Evolutionary conservation across 2,888 invertebrate species (phyloP), one percentile per base, ranked within the genome.

Genomic region (Caenorhabditis afra): DNA sequence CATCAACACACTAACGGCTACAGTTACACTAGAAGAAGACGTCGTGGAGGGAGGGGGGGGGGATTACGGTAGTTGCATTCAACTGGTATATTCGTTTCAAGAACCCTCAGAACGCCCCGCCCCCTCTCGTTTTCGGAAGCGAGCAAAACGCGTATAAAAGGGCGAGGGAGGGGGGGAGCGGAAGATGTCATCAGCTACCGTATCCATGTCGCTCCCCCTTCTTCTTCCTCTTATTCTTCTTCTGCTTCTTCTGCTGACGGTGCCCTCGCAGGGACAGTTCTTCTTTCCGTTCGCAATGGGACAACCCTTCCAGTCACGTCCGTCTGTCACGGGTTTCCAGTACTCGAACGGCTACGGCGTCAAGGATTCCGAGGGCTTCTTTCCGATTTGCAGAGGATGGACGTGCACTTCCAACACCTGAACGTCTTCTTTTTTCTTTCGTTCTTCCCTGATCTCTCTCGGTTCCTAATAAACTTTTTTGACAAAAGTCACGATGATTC

Each of bases 221-320:
- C 29, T 29, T n/a, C n/a, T 11, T 62, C 39, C 55, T 59, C 7
- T 1, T 66, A 23, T 35, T 73, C 18, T 18, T 57, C 20, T n/a
- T 55, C 23, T 41, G 5, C 39, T 41, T 20, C 8, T 16, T 20
- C 5, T 50, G 1, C 50, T 35, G 4, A 39, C 37, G 29, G 22
- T 53, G 1, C 37, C n/a, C 10, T 14, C 52, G 3, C 35, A 18
- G 16, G 35, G 59, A 41, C 75, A 75, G 62, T 75, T 75, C 44
- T 67, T 75, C 47, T 75, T 75, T 23, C 75, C 75, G 35, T 75
- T 75, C 29, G 75, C 53, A 5, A 75, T 67, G 61, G 75, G 71
- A 37, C 52, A 61, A 22, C 41, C 58, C 18, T 53, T 53, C 45
- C 55, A 49, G 16, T 29, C 16, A 14, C 35, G 29, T 3, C n/a